These are phyloP conservation scores for Plagodis dolabraria DNA, from an alignment of 2,888 invertebrate species.

Conservation along the genomic window DNA sequence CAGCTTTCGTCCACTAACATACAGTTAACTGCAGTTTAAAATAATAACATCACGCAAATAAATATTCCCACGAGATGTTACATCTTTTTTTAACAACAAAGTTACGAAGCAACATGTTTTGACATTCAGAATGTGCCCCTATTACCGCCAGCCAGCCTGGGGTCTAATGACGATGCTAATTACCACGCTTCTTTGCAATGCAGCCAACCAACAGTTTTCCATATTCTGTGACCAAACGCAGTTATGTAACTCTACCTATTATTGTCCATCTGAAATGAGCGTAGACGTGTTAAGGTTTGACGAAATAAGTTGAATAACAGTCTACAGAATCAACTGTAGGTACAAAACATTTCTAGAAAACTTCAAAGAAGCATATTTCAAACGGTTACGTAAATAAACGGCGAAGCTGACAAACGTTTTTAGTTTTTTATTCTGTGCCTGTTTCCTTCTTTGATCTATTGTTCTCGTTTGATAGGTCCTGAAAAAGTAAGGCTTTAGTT, in stretches of 20 bases:
- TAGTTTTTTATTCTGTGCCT: background rate
- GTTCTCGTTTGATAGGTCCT: background rate
- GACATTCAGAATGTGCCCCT: constrained; percentile 7
- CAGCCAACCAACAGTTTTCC: constrained; percentile 1
- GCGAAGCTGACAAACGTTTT: background rate
- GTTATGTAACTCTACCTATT: constrained; percentile 14
- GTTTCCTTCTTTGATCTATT: background rate
- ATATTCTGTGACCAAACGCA: constrained; percentile 10
- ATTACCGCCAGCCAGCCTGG: constrained; percentile 16
- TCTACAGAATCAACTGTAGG: constrained; percentile 4
- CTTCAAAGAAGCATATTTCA: background rate
- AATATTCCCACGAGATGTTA: too few relatives aligned
- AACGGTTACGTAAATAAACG: background rate
- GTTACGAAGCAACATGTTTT: constrained; percentile 3
- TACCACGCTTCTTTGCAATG: constrained; percentile 18
- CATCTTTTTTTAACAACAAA: too few relatives aligned
- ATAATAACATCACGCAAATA: too few relatives aligned
- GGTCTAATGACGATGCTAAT: constrained; percentile 27
- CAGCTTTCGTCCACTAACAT: too few relatives aligned
- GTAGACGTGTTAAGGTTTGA: constrained; percentile 5
- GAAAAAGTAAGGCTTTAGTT: constrained; percentile 4
- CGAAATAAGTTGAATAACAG: constrained; percentile 4
- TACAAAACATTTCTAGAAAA: background rate
- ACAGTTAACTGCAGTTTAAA: too few relatives aligned
- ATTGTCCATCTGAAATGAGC: constrained; percentile 4